Percentiles rank a stretch among this genome's conserved stretches.
phyloP scores from a whole-genome alignment of 2,797 vertebrate genomes.

The Enteromius afrohamiltoni region DNA sequence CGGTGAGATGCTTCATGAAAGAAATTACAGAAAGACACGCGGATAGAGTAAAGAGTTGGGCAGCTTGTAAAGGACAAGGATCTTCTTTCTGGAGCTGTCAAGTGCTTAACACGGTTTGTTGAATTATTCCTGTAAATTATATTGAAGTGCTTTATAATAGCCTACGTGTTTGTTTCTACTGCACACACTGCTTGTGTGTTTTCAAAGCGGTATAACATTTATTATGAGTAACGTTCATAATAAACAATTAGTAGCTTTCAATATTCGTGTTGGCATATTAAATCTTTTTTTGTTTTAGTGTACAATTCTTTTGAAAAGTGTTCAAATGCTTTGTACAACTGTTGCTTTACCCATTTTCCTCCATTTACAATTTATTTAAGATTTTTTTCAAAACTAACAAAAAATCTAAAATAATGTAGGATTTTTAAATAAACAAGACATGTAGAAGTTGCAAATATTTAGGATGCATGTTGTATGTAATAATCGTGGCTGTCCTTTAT shows the following conservation, averaged over 20 bases:
- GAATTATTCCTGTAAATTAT: conserved; percentile 5
- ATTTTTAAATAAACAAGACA: neutral
- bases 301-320: neutral
- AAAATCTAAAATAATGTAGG: neutral
- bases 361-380: neutral
- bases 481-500: neutral
- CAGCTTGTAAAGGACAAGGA: conserved; percentile 57
- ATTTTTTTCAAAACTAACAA: neutral
- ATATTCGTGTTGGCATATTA: neutral
- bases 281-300: neutral
- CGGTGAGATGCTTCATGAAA: conserved; percentile 63
- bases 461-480: neutral
- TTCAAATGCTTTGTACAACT: neutral
- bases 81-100: conserved; percentile 55
- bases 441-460: conserved; percentile 11
- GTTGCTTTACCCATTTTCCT: conserved; percentile 10
- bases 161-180: neutral
- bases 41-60: conserved; percentile 70
- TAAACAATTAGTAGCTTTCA: neutral
- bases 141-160: neutral
- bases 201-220: neutral
- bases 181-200: neutral
- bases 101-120: conserved; percentile 70
- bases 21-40: conserved; percentile 46
- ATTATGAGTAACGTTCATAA: neutral